Evolutionary conservation across 2,113 vertebrate species (phyloP), one percentile per base, ranked within the genome.

Genomic region (Periophthalmodon schlosseri): DNA sequence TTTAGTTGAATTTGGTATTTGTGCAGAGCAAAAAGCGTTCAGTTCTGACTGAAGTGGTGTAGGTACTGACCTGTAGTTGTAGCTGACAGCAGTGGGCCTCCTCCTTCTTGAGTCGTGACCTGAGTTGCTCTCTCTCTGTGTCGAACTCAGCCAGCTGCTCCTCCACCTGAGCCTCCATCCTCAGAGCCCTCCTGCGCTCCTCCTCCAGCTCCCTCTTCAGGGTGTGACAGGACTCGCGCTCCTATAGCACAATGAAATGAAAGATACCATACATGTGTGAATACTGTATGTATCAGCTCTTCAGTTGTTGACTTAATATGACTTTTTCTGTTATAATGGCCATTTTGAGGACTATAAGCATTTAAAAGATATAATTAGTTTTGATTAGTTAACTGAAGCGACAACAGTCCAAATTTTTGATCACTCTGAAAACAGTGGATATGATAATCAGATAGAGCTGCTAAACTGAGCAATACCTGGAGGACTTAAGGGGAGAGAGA

Each of bases 91-190:
- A 95, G 60, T 95, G 96, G 61, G 95, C 96, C 81, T 97, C 97
- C 84, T 99, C 97, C 44, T 95, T 95, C 91, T 96, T 96, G 81
- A 99, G 88, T 64, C 96, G 96, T 2, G 96, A 96, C 81, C 95
- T 93, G 75, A 99, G 93, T 79, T 97, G 97, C n/a, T 99, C 97
- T 24, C 96, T 90, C 83, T 98, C 96, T 0, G 96, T 99, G 90
- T 99, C 97, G 14, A 98, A 97, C 92, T 99, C 97, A 0, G 96
- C 97, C 81, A 98, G 82, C 87, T 97, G 95, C 90, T 98, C 97
- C 87, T 99, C 98, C 72, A 97, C 95, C 73, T 95, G 95, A 20
- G 97, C 97, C 89, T 99, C 97, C 70, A 96, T 97, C 84, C 96
- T 95, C 75, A 97, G 82, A 15, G 95, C 90, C 24, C 94, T 82